These are phyloP conservation scores for Cataglyphis rosenhaueri DNA, from an alignment of 2,888 invertebrate species.

Conservation along the genomic window DNA sequence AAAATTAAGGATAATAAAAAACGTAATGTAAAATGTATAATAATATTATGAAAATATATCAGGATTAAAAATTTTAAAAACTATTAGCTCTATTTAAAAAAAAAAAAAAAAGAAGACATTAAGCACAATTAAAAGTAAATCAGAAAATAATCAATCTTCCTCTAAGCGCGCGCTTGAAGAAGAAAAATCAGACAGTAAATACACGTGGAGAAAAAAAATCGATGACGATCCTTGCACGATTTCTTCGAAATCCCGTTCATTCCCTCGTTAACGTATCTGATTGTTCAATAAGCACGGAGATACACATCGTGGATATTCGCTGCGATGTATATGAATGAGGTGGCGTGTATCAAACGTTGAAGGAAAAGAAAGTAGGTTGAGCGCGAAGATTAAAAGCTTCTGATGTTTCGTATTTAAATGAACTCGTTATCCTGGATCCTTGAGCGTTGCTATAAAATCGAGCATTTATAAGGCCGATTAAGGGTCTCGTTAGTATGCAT, in stretches of 20 bases:
- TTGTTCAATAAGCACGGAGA: slow-evolving; percentile 72
- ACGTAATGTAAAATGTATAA: background rate
- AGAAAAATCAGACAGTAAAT: background rate
- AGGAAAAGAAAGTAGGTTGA: slow-evolving; percentile 67
- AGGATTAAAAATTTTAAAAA: background rate
- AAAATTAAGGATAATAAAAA: background rate
- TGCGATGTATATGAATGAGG: slow-evolving; percentile 72
- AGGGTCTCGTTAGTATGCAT: slow-evolving; percentile 30
- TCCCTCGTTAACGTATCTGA: slow-evolving; percentile 71
- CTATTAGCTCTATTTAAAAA: background rate
- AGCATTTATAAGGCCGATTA: slow-evolving; percentile 54
- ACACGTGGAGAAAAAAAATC: slow-evolving; percentile 28
- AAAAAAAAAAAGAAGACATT: background rate
- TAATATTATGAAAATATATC: background rate
- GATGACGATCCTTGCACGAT: slow-evolving; percentile 25
- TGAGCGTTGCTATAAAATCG: slow-evolving; percentile 64
- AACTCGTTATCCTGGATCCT: slow-evolving; percentile 74
- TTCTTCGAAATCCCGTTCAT: slow-evolving; percentile 58
- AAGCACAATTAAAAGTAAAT: slow-evolving; percentile 11
- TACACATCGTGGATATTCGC: slow-evolving; percentile 68
- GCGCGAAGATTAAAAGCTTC: slow-evolving; percentile 74
- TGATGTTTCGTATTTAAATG: slow-evolving; percentile 76
- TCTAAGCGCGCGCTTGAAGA: background rate
- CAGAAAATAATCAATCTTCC: background rate
- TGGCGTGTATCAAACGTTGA: slow-evolving; percentile 71